Base-by-base conservation (phyloP, 2,888 invertebrate species). In the Cephonodes hylas region DNA sequence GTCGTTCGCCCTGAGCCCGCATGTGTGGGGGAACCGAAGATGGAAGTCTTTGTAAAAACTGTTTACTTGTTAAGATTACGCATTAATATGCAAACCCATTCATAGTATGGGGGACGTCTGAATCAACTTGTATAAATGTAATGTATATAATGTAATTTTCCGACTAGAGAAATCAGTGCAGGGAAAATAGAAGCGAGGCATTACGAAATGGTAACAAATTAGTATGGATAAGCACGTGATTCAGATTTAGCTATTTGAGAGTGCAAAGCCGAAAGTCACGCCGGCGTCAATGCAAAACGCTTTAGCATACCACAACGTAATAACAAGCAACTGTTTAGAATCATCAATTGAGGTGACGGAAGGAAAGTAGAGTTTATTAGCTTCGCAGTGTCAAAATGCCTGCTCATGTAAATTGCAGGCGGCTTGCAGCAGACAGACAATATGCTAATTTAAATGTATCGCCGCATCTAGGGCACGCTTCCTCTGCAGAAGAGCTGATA, bases 401-500 rank as follows among this genome's bases (percentile, higher is more conserved):
- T 62, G 64, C 64, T 66, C 68, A 65, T 74, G 73, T 66, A 75
- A 76, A 80, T 75, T 70, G 62, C 68, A 76, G 74, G 77, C 74
- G 71, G 76, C 76, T 72, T 74, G 66, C 63, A 69, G 69, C 67
- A 69, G 65, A 65, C 63, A 74, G 67, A 71, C 64, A 68, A 66
- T 79, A 81, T 81, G 83, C 72, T 77, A 83, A 86, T 84, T 81
- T 67, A 70, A 68, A 73, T 73, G 68, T 77, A 77, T 71, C 66
- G 66, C 70, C 64, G 75, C 75, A 90, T 85, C 80, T 89, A 84
- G 89, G 84, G 70, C 89, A 76, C 75, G 75, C 80, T 85, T 89
- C 89, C 89, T 85, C 73, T 69, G 78, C 71, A 79, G 81, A 85
- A 77, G 74, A 75, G 66, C 77, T 79, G 88, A 89, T 87, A 89